A percentile compares a stretch with the other conserved stretches of the same genome.
Evolutionary conservation across 2,113 vertebrate species (phyloP).

Genomic region (Leucopsar rothschildi): DNA sequence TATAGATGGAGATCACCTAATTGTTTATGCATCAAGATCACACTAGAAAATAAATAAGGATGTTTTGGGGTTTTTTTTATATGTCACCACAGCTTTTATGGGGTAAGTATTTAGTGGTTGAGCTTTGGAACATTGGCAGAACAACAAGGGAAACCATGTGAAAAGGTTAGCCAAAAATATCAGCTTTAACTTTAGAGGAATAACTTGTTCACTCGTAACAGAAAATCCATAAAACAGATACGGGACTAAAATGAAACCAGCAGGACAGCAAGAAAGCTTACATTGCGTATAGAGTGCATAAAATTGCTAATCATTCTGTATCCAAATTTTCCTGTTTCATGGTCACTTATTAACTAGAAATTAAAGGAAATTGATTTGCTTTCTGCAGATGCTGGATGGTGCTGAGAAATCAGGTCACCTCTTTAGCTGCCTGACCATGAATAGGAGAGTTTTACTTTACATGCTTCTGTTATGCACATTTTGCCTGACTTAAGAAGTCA

Average conservation of each 20-base stretch:
- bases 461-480: neutral
- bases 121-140: neutral
- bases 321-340: neutral
- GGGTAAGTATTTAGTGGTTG: neutral
- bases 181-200: neutral
- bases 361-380: neutral
- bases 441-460: neutral
- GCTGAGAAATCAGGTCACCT: neutral
- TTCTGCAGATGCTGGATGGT: neutral
- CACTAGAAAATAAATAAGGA: neutral
- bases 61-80: accelerated
- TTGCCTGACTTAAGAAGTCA: neutral
- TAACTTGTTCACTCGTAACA: neutral
- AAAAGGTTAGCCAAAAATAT: neutral
- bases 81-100: neutral
- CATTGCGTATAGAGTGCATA: neutral
- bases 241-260: neutral
- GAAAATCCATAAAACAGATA: neutral
- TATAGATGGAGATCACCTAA: neutral
- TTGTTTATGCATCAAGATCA: neutral
- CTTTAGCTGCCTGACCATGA: neutral
- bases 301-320: neutral
- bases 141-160: neutral
- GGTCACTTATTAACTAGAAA: neutral
- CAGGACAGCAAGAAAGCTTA: neutral